Base-by-base conservation (phyloP, 2,888 invertebrate species). In the Magallana nippona region DNA sequence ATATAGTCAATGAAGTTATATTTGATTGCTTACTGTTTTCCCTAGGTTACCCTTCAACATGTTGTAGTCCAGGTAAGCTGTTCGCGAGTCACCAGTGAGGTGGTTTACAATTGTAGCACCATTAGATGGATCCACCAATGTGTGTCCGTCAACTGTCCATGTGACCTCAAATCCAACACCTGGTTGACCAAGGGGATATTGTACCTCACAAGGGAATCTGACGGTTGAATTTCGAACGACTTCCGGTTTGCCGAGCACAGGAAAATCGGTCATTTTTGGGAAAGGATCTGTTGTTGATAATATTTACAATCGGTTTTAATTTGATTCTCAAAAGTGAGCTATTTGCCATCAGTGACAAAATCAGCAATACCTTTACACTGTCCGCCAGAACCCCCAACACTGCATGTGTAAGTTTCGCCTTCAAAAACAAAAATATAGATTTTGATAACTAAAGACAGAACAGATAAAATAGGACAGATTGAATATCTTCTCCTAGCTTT, bases 21-120 rank as follows among this genome's bases (percentile, higher is more conserved):
- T n/a, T 17, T 15, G 10, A 15, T 32, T 71, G 71, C 27, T 84
- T 80, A 89, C 89, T 77, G 84, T 83, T 86, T 87, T 85, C 80
- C 87, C 85, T 17, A 85, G 44, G 57, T 85, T 83, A 1, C 83
- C 82, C 3, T 57, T 27, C 57, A 85, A 44, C 15, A 71, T 58
- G 8, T 79, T 58, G 22, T 55, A 55, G 27, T 85, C 83, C 27
- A 85, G 79, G 55, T 82, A 82, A 0, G 82, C 82, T 55, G 60
- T 55, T 62, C 85, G 71, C 13, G 62, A 60, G 56, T 83, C 82
- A 0, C 85, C 85, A 11, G 71, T 85, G 10, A 85, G 60, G 15
- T 44, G 82, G 13, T 81, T 78, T 3, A 60, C 55, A 15, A 85
- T 19, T 19, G 79, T 79, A 22, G 10, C 55, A 32, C 82, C 78